Conservation (phyloP, 2,113 vertebrate species). For the Oenanthe oenanthe region DNA sequence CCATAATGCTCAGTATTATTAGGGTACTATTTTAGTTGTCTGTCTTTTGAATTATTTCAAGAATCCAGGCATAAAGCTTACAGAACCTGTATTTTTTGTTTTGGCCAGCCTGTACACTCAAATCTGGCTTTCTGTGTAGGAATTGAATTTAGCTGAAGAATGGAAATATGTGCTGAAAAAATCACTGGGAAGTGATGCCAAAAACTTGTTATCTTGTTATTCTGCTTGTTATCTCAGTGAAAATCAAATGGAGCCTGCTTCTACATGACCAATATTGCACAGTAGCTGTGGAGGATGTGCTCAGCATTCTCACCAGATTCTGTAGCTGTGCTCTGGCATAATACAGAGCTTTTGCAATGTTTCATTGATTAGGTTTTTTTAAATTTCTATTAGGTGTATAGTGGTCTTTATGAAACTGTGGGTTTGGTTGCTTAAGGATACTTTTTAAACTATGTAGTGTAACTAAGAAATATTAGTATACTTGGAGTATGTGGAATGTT, state of each 20-base stretch:
- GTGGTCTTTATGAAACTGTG: not conserved
- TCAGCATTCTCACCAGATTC: not conserved
- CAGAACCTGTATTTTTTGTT: not conserved
- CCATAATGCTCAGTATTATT: not conserved
- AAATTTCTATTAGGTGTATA: not conserved
- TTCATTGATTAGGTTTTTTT: not conserved
- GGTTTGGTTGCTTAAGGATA: not conserved
- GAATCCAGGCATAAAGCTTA: not conserved
- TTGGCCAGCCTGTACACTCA: not conserved
- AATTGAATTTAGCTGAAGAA: not conserved
- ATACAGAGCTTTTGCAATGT: not conserved
- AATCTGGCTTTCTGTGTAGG: not conserved
- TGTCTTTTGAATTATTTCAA: not conserved
- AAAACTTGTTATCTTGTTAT: not conserved
- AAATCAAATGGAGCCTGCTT: not conserved
- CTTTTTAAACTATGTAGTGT: rapidly evolving
- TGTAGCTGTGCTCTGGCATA: not conserved
- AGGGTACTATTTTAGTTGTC: not conserved
- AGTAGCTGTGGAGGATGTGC: not conserved
- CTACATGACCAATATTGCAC: not conserved
- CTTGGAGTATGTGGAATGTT: not conserved
- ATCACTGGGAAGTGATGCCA: not conserved
- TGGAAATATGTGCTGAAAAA: not conserved
- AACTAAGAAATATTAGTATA: not conserved
- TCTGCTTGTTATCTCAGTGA: not conserved